A percentile compares a stretch with the other conserved stretches of the same genome.
Conservation (phyloP, 1,140 invertebrate genomes). For the Ostrea denselamellosa region DNA sequence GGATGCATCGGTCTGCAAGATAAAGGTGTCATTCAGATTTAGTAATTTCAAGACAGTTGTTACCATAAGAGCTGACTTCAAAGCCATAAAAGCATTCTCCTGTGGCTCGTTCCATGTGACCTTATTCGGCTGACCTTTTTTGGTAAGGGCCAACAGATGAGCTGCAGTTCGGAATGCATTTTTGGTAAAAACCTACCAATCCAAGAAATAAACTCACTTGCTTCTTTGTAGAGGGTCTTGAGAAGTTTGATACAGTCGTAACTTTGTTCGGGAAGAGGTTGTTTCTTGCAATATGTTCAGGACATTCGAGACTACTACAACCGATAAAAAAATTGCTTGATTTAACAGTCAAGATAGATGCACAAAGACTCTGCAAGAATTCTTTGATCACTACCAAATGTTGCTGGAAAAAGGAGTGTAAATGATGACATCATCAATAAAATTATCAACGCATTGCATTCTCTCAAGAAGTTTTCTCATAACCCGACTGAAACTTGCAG, state of each 20-base stretch:
- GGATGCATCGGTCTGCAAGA: neutral
- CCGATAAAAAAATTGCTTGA: conserved; percentile 45
- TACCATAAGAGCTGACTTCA: no score
- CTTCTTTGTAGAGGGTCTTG: no score
- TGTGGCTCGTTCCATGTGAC: no score
- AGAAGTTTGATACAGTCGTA: no score
- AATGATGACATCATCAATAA: conserved; percentile 23
- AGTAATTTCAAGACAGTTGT: neutral
- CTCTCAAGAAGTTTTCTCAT: conserved; percentile 62
- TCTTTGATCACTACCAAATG: conserved; percentile 9
- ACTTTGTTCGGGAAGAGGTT: no score
- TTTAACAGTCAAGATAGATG: conserved; percentile 14
- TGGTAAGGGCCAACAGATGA: no score
- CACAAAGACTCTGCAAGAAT: neutral
- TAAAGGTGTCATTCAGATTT: neutral
- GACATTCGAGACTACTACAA: conserved; percentile 34
- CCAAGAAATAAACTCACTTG: neutral
- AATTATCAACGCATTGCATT: conserved; percentile 30
- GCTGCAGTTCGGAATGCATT: no score
- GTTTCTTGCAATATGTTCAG: conserved; percentile 29
- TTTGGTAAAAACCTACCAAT: neutral
- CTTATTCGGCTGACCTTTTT: no score
- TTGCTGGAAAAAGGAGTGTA: neutral
- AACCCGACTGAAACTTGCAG: conserved; percentile 64
- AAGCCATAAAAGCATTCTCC: no score